Evolutionary conservation across 2,113 vertebrate species (phyloP), one percentile per base, ranked within the genome.

Genomic region (Rhinichthys klamathensis): DNA sequence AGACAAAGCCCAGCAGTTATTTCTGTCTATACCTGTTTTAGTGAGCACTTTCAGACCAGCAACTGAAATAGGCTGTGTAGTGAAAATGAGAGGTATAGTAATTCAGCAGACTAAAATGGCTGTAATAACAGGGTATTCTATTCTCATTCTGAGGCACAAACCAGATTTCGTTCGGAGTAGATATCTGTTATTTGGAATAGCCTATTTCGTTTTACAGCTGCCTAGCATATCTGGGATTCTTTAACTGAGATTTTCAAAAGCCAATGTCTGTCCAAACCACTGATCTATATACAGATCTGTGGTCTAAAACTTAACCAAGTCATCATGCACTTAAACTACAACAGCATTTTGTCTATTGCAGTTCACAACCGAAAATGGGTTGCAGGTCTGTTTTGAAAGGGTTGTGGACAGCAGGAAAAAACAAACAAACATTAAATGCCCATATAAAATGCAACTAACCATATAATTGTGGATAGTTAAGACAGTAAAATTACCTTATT

Each of bases 51-150:
- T 82, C 56, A 69, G 41, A 84, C 51, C 41, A 23, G 82, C 41
- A 15, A 60, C 86, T 84, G 49, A 87, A 84, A 65, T 61, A 86
- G 67, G 60, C 35, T 61, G 58, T 78, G 74, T 41, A 67, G 56
- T 32, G 15, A 86, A 86, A 73, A 16, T 81, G 76, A 27, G 32
- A 54, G n/a, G 46, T 67, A 67, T 18, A 83, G 41, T 76, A 60
- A 86, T 58, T 79, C 67, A 80, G 60, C n/a, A 85, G 65, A 80
- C 25, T 88, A 76, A 75, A 75, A 86, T n/a, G 51, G 67, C 49
- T 72, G 11, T 73, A 72, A 83, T 83, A 72, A 67, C 81, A 72
- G 46, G 81, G 11, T 72, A 83, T 73, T 67, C 25, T 82, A 82
- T 80, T 81, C 80, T 69, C 67, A 27, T 49, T 81, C 80, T 69